phyloP scores from a whole-genome alignment of 2,113 vertebrate species.

The Phodopus roborovskii region DNA sequence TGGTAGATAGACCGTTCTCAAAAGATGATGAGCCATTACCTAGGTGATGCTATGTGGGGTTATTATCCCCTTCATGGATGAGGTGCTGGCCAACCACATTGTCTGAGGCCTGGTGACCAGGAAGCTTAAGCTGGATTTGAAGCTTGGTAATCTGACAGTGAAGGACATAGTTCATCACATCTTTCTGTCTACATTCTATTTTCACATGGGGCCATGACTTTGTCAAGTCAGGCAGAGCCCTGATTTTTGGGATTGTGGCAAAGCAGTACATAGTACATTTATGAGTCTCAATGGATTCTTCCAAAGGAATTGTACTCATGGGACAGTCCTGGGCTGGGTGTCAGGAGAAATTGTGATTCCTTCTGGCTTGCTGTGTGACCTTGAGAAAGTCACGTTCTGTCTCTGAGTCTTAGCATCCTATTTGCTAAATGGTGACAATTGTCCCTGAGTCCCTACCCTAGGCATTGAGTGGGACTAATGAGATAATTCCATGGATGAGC shows the following conservation, averaged over 20 bases:
- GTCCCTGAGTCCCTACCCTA: background rate
- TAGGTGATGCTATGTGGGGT: too few species aligned
- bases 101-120: background rate
- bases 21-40: background rate
- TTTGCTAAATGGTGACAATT: slow-evolving; percentile 71
- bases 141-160: background rate
- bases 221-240: background rate
- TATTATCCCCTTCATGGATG: too few species aligned
- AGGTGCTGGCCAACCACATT: background rate
- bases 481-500: slow-evolving; percentile 76
- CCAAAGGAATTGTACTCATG: background rate
- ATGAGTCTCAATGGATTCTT: background rate
- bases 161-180: background rate
- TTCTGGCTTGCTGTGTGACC: slow-evolving; percentile 49
- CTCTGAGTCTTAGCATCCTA: slow-evolving; percentile 13
- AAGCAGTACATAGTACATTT: background rate
- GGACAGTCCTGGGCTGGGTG: background rate
- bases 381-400: slow-evolving; percentile 67
- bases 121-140: background rate
- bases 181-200: background rate
- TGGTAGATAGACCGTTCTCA: background rate
- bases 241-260: background rate
- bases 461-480: slow-evolving; percentile 62
- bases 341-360: background rate
- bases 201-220: background rate